A percentile compares a stretch with the other conserved stretches of the same genome.
phyloP scores from a whole-genome alignment of 2,113 vertebrate species.

The Delphinus delphis region DNA sequence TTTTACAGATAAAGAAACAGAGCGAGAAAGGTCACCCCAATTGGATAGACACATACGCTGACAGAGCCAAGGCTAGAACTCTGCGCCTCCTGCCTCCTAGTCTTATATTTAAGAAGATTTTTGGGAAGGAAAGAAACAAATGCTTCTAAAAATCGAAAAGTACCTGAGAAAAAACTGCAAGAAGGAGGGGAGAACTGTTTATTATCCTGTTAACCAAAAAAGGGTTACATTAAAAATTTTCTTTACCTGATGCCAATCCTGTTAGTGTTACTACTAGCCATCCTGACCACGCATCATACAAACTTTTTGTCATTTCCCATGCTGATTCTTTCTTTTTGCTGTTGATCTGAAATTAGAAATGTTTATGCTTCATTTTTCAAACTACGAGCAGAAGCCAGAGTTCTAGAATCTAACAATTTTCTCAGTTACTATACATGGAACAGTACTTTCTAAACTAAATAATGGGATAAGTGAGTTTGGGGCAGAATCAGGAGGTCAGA shows the following conservation, averaged over 20 bases:
- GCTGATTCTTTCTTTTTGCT: slow-evolving; percentile 98
- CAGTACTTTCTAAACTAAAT: not conserved
- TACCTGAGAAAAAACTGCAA: not conserved
- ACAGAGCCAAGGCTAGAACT: not conserved
- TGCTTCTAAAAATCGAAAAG: slow-evolving; percentile 1
- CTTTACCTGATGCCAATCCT: slow-evolving; percentile 95
- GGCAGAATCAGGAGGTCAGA: not conserved
- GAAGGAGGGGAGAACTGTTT: not conserved
- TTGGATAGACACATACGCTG: not conserved
- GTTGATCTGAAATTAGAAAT: slow-evolving; percentile 91
- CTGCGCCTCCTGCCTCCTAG: not conserved
- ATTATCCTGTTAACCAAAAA: not conserved
- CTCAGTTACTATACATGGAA: not conserved
- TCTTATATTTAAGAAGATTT: not conserved
- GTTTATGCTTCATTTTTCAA: slow-evolving; percentile 55
- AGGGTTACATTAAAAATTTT: not conserved
- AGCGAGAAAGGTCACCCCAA: not conserved
- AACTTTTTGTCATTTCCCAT: slow-evolving; percentile 98
- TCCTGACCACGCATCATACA: slow-evolving; percentile 98
- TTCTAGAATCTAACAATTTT: not conserved
- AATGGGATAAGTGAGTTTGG: not conserved
- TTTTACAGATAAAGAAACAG: not conserved
- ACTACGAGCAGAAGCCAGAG: slow-evolving; percentile 21
- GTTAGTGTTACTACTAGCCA: slow-evolving; percentile 98
- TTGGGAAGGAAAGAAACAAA: not conserved